Percentiles rank a stretch among this genome's conserved stretches.
Evolutionary conservation across 2,888 invertebrate species (phyloP).

Genomic region (Nomada fabriciana): DNA sequence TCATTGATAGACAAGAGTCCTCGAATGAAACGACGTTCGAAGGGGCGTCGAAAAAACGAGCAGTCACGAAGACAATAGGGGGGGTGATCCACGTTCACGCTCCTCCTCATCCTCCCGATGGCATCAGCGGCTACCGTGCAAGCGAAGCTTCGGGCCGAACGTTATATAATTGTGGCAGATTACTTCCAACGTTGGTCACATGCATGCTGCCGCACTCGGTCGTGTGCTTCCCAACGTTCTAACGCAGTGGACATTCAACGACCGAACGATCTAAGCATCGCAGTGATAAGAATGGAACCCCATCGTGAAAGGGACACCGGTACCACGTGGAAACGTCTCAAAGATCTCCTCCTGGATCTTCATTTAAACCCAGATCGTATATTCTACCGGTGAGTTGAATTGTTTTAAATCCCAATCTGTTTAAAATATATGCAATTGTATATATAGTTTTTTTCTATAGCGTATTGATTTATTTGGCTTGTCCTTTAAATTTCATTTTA

Average conservation of each 20-base stretch:
- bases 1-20: not conserved
- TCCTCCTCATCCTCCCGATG: slow-evolving; percentile 47
- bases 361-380: slow-evolving; percentile 71
- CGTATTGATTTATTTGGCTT: no score
- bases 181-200: slow-evolving; percentile 71
- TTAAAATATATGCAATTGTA: no score
- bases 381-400: slow-evolving; percentile 74
- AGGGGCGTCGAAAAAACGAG: slow-evolving; percentile 12
- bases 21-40: not conserved
- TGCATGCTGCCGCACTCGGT: slow-evolving; percentile 60
- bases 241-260: slow-evolving; percentile 69
- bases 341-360: slow-evolving; percentile 63
- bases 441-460: no score
- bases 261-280: slow-evolving; percentile 58
- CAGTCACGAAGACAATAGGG: slow-evolving; percentile 45
- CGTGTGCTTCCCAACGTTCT: slow-evolving; percentile 45
- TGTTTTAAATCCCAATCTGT: no score
- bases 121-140: slow-evolving; percentile 27
- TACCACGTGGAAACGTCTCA: slow-evolving; percentile 68
- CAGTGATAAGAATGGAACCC: slow-evolving; percentile 45
- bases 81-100: slow-evolving; percentile 41
- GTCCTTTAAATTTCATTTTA: no score
- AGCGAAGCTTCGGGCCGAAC: slow-evolving; percentile 48
- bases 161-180: slow-evolving; percentile 73
- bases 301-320: slow-evolving; percentile 26